These are phyloP conservation scores for Myzus persicae DNA, from an alignment of 1,140 invertebrate genomes.

Conservation along the genomic window DNA sequence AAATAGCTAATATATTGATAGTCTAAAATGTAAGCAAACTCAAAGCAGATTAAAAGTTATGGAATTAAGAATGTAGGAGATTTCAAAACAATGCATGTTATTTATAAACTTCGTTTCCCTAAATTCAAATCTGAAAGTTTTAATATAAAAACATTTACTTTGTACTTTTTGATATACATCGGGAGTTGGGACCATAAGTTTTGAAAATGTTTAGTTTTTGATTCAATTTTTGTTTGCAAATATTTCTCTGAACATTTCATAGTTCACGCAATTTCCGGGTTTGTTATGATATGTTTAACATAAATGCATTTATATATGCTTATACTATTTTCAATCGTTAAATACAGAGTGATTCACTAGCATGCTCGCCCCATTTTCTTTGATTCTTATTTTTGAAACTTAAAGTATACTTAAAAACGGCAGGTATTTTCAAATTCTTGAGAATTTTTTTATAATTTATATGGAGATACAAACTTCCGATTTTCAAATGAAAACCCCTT, in stretches of 20 bases:
- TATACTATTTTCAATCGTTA: background rate
- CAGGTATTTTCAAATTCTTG: too few species aligned
- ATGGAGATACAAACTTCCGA: too few species aligned
- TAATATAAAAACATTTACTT: background rate
- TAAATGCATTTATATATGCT: background rate
- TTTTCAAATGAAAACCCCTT: too few species aligned
- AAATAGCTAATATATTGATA: background rate
- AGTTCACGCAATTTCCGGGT: background rate
- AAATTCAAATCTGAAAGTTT: background rate
- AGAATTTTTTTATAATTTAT: too few species aligned
- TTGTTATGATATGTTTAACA: background rate
- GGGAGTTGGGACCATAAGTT: background rate
- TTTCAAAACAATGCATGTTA: background rate
- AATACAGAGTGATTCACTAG: too few species aligned
- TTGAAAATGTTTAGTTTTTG: background rate
- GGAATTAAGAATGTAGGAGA: background rate
- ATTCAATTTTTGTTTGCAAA: background rate
- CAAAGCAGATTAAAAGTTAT: background rate
- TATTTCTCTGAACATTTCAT: background rate
- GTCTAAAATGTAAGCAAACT: background rate
- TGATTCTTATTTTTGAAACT: too few species aligned
- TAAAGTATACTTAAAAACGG: too few species aligned
- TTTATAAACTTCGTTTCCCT: background rate
- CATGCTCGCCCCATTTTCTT: too few species aligned
- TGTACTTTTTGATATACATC: background rate